A percentile compares a stretch with the other conserved stretches of the same genome.
phyloP scores from a whole-genome alignment of 2,888 invertebrate species.

The Elysia crispata region DNA sequence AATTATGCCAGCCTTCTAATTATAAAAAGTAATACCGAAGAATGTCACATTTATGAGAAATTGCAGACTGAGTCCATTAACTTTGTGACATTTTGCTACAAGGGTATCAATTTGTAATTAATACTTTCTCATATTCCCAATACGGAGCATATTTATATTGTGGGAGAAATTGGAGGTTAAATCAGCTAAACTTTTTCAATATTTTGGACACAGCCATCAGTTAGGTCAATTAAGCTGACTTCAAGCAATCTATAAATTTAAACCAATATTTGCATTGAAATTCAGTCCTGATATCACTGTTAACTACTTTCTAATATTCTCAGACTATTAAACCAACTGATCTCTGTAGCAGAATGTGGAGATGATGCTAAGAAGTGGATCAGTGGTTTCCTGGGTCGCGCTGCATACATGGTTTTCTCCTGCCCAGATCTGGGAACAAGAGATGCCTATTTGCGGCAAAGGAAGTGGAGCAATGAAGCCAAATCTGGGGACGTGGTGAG shows the following conservation, averaged over 20 bases:
- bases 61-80: too few relatives aligned
- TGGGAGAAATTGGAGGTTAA: too few relatives aligned
- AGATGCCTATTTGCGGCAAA: conserved; percentile 54
- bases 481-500: conserved; percentile 59
- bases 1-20: too few relatives aligned
- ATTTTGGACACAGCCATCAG: not conserved
- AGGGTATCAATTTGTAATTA: too few relatives aligned
- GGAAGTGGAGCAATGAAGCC: conserved; percentile 58
- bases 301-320: not conserved
- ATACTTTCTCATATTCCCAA: too few relatives aligned
- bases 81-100: too few relatives aligned
- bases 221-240: not conserved
- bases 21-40: too few relatives aligned
- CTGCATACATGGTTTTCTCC: conserved; percentile 57
- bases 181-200: not conserved
- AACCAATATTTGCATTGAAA: not conserved
- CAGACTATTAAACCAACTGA: conserved; percentile 58
- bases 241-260: not conserved
- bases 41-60: too few relatives aligned
- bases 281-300: not conserved
- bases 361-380: conserved; percentile 66
- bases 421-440: conserved; percentile 55
- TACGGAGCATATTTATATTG: too few relatives aligned
- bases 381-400: conserved; percentile 56
- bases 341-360: conserved; percentile 67